Evolutionary conservation across 2,113 vertebrate genomes (phyloP), one percentile per base, ranked within the genome.

Genomic region (Gorsachius goisagi): DNA sequence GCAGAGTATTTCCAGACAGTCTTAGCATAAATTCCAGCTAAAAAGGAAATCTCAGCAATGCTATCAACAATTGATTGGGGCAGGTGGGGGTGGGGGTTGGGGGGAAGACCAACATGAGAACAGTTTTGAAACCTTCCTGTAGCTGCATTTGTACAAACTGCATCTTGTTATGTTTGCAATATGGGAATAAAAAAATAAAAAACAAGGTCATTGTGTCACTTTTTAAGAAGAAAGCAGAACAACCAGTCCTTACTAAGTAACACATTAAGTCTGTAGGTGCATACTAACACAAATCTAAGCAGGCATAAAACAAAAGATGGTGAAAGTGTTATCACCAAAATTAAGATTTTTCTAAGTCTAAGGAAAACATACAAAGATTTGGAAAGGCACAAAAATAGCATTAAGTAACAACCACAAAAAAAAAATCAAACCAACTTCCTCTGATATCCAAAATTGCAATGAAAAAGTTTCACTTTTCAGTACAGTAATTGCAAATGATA

Each of bases 51-150:
- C 53, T 45, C 59, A 86, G 33, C 30, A 55, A 67, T 19, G 14
- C 35, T 39, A 32, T 23, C 35, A 87, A 62, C 32, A 58, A 74
- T 37, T 47, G 37, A 69, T 9, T 35, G 55, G 7, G 44, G 44
- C 11, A 41, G 12, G 37, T 10, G 9, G 6, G 6, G 14, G 4
- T 0, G 8, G 32, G 12, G 9, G 6, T 8, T 15, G 35, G 18
- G 7, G 7, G 8, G 85, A 77, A 5, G 15, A 56, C 75, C 4
- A 5, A 16, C 33, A 50, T 1, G 1, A 45, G 24, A 27, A 11
- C 12, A 28, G 15, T 66, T 88, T 19, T 52, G 59, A 76, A 90
- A 62, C 5, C 20, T 52, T 89, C 27, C 63, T 9, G 33, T 4
- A 85, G 12, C 56, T 50, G 11, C 7, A 49, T 78, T 81, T 76